These are phyloP conservation scores for Dasysyrphus albostriatus DNA, from an alignment of 2,888 invertebrate genomes.

Conservation along the genomic window DNA sequence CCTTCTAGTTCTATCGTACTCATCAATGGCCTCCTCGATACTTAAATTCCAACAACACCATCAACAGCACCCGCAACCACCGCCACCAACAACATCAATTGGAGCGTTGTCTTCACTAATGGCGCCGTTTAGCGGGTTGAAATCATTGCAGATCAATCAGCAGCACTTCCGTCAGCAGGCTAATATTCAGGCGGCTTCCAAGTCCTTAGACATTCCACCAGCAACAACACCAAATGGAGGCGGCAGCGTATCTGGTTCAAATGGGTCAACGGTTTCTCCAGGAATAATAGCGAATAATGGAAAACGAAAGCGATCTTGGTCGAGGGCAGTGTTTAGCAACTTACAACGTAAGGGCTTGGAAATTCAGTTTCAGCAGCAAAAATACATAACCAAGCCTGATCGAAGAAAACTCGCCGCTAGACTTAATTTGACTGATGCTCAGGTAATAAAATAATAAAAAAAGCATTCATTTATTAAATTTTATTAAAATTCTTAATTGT, in stretches of 20 bases:
- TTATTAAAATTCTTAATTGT: conserved; percentile 42
- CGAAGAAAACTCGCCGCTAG: conserved; percentile 95
- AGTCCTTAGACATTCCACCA: conserved; percentile 78
- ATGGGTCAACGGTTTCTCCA: conserved; percentile 33
- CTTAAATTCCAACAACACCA: conserved; percentile 68
- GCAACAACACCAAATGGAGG: conserved; percentile 63
- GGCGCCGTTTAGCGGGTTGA: conserved; percentile 80
- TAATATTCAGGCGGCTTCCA: conserved; percentile 77
- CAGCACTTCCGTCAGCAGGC: conserved; percentile 77
- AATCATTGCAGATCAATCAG: conserved; percentile 79
- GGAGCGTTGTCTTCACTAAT: conserved; percentile 78
- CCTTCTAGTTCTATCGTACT: conserved; percentile 65
- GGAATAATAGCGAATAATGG: conserved; percentile 78
- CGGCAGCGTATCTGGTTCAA: conserved; percentile 59
- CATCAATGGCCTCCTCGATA: conserved; percentile 69
- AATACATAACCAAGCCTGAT: conserved; percentile 98
- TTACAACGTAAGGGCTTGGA: conserved; percentile 97
- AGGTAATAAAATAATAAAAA: conserved; percentile 85
- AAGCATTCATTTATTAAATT: neutral
- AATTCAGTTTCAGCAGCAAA: conserved; percentile 95
- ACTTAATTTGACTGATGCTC: conserved; percentile 96
- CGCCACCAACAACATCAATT: conserved; percentile 76
- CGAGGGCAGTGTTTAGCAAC: conserved; percentile 97
- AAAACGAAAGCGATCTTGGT: conserved; percentile 96
- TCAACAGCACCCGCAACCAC: conserved; percentile 67